Conservation (phyloP, 1,140 invertebrate species). For the Brachionus rotundiformis region DNA sequence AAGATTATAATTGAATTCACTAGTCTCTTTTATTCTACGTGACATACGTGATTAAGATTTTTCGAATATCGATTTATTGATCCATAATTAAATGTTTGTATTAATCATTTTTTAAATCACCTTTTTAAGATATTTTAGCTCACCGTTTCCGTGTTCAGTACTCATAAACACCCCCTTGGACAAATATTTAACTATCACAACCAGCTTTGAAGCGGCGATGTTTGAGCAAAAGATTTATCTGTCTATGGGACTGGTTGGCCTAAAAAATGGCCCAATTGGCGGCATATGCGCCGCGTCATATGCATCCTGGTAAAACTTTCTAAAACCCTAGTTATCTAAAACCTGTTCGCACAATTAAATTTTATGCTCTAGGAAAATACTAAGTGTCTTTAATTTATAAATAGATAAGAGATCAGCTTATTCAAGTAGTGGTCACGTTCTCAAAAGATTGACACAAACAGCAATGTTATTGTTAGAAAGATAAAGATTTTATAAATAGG, state of each 20-base stretch:
- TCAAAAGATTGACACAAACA: conserved; percentile 28
- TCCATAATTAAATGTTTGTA: conserved; percentile 34
- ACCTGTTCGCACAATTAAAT: not conserved
- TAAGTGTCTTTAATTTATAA: conserved; percentile 1
- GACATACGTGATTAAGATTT: conserved; percentile 17
- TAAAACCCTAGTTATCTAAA: not conserved
- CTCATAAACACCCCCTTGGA: conserved; percentile 7
- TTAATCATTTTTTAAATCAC: conserved; percentile 22
- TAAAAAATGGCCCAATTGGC: too few relatives aligned
- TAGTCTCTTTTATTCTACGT: conserved; percentile 15
- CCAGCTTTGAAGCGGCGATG: not conserved
- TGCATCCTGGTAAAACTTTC: not conserved
- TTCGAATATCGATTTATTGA: conserved; percentile 35
- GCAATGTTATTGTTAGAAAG: not conserved
- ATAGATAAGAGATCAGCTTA: conserved; percentile 3
- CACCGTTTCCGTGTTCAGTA: not conserved
- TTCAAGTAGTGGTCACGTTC: conserved; percentile 11
- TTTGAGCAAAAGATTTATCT: conserved; percentile 14
- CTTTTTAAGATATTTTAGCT: conserved; percentile 1
- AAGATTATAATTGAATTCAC: not conserved
- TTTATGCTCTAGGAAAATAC: not conserved
- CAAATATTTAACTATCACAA: not conserved
- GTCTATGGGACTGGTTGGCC: not conserved
- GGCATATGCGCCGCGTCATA: not conserved
- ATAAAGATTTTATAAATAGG: not conserved